A percentile compares a stretch with the other conserved stretches of the same genome.
These are phyloP conservation scores for Drosophila kambysellisi DNA, from an alignment of 2,888 invertebrate genomes.

Conservation along the genomic window DNA sequence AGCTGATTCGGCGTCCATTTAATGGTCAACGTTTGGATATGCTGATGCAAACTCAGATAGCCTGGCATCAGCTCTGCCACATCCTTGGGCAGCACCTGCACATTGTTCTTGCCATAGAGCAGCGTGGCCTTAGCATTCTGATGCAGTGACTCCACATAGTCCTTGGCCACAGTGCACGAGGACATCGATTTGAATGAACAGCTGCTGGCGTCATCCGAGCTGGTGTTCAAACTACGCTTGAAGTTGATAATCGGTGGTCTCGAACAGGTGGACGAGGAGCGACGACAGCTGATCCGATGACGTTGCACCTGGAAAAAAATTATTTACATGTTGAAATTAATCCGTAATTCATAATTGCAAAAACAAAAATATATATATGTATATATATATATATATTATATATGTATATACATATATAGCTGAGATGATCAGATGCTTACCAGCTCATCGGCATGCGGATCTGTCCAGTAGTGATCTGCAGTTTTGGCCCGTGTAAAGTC, in stretches of 20 bases:
- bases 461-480: slow-evolving; percentile 95
- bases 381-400: too few species aligned
- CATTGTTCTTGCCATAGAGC: slow-evolving; percentile 97
- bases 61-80: slow-evolving; percentile 93
- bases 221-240: slow-evolving; percentile 90
- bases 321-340: neutral
- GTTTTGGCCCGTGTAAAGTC: slow-evolving; percentile 96
- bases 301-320: slow-evolving; percentile 85
- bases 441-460: slow-evolving; percentile 97
- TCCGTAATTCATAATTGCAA: neutral
- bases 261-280: slow-evolving; percentile 90
- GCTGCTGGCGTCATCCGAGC: slow-evolving; percentile 89
- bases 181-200: slow-evolving; percentile 83
- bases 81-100: slow-evolving; percentile 94
- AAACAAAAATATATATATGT: too few species aligned
- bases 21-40: slow-evolving; percentile 91
- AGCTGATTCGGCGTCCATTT: slow-evolving; percentile 99
- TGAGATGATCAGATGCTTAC: slow-evolving; percentile 83
- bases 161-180: slow-evolving; percentile 89
- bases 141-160: slow-evolving; percentile 97
- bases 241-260: slow-evolving; percentile 90
- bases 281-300: slow-evolving; percentile 91
- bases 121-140: slow-evolving; percentile 96
- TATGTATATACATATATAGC: neutral
- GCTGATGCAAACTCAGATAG: slow-evolving; percentile 96